Conservation (phyloP, 2,113 vertebrate genomes). For the Phylloscopus trochilus region DNA sequence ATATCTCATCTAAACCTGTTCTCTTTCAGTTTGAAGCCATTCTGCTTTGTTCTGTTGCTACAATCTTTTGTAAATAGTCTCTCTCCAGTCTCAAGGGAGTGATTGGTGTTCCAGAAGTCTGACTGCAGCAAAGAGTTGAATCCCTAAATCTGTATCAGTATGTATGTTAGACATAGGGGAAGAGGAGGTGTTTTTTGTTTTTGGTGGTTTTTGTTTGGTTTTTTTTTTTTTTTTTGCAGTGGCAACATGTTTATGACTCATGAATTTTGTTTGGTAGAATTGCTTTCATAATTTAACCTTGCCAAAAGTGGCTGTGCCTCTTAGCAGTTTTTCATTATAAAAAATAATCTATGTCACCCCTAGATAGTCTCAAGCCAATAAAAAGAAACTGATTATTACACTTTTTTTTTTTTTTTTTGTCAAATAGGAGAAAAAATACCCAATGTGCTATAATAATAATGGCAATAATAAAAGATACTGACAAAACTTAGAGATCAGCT, state of each 20-base stretch:
- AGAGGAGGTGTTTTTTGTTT: not conserved
- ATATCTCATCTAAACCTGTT: not conserved
- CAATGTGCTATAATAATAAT: conserved; percentile 23
- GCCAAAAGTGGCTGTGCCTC: not conserved
- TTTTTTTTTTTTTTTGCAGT: not conserved
- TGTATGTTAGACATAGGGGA: not conserved
- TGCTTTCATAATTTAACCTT: conserved; percentile 51
- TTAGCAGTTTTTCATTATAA: conserved; percentile 46
- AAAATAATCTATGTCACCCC: not conserved
- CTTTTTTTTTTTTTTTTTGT: conserved; percentile 6
- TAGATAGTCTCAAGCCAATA: conserved; percentile 41
- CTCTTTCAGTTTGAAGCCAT: not conserved
- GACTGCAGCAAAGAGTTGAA: not conserved
- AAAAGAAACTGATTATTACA: conserved; percentile 39
- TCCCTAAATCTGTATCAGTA: not conserved
- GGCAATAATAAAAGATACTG: conserved; percentile 43
- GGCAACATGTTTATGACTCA: conserved; percentile 5
- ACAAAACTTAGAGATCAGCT: not conserved
- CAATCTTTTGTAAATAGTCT: not conserved
- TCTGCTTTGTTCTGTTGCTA: not conserved
- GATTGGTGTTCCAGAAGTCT: not conserved
- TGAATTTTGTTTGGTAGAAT: conserved; percentile 38
- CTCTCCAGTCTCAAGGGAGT: not conserved
- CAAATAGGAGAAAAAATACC: conserved; percentile 22
- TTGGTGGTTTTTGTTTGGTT: not conserved